Evolutionary conservation across 2,888 invertebrate genomes (phyloP), one percentile per base, ranked within the genome.

Genomic region (Hypomecis punctinalis): DNA sequence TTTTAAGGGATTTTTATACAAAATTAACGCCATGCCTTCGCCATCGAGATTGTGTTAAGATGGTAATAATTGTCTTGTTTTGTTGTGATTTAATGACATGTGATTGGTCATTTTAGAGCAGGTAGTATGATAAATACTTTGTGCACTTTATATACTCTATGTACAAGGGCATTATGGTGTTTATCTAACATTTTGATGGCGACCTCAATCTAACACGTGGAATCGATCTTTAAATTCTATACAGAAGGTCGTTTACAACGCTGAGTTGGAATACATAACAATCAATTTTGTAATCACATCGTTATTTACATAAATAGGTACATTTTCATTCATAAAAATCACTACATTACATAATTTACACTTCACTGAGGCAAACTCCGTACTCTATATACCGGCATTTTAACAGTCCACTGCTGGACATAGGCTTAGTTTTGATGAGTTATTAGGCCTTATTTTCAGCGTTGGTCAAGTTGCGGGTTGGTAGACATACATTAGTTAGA

Each of bases 171-270:
- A 37, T 51, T 13, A 35, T 23, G 37, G 37, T 51, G 37, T 39
- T 13, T 52, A 52, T 39, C 9, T 52, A 52, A 49, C 49, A 49
- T 23, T 39, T 39, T 52, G 23, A 52, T 40, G 51, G 40, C 36
- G 49, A 42, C 42, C 57, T 58, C 11, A 55, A 52, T 52, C 23
- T 35, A 45, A 45, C 51, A 52, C 51, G 46, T 52, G 52, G 45
- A 5, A 46, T 35, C 46, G 8, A 53, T 55, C 45, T 55, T 37
- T 46, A 23, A 45, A 55, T 43, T 35, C 6, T 35, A 11, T 10
- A 37, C 45, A 9, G 35, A 55, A 46, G 55, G 55, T 55, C 45
- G 45, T n/a, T n/a, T n/a, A n/a, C n/a, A 55, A 36, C 36, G 39
- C n/a, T 11, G 10, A 36, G 39, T 46, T 13, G 23, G 33, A 33